Evolutionary conservation across 2,797 vertebrate genomes (phyloP), one percentile per base, ranked within the genome.

Genomic region (Ficedula albicollis): DNA sequence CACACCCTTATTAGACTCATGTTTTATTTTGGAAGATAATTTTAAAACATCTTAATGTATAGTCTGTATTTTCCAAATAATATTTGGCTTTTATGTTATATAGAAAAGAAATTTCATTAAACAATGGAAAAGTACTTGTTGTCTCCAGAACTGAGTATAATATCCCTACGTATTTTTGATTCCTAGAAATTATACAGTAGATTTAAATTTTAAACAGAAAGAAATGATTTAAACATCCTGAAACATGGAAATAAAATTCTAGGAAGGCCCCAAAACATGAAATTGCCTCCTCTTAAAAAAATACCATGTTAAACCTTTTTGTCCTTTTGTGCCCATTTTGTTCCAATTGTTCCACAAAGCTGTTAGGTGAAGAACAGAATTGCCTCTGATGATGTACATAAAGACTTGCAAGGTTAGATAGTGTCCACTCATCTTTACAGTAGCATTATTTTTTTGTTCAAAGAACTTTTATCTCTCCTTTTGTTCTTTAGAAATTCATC

Each of bases 1-100:
- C 6, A 55, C 4, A 34, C 1, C 4, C 6, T 49, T 55, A 17
- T 15, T 69, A 11, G 4, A 30, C 7, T 41, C 43, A 8, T 2
- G 16, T 43, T 30, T 63, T 64, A 49, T 69, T 26, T 68, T 68
- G 25, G 15, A 78, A 58, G 21, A 29, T 38, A 1, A 62, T 46
- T 44, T 15, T 5, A 59, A 52, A 43, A 11, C 6, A 64, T 13
- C 32, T 49, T 58, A 49, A 30, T 22, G 18, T 76, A 75, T 39
- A 48, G 56, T 83, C 26, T 49, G 8, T 16, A 77, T 62, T 85
- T 72, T 83, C 79, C 21, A 64, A 36, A 69, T 44, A 44, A 1
- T 9, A 38, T 55, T 66, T 51, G 8, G 29, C 9, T 90, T 63
- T 59, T 77, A 43, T 56, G 5, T 3, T 41, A 18, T 63, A 64